Base-by-base conservation (phyloP, 1,140 invertebrate species). In the Drosophila repletoides region DNA sequence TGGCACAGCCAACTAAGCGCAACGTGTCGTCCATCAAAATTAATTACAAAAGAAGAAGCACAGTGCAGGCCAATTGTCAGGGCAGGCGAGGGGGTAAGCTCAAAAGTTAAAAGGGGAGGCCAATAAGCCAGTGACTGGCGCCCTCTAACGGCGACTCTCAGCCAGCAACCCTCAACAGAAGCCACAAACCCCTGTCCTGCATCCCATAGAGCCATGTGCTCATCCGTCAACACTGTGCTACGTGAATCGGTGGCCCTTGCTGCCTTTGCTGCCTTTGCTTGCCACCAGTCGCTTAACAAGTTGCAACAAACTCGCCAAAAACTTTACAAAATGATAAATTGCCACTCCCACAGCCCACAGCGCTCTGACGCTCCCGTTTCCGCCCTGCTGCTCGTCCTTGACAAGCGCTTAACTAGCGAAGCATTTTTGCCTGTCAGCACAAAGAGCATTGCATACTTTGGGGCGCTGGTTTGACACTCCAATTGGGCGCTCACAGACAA, bases 21-120 rank as follows among this genome's bases (percentile, higher is more conserved):
- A 80, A 81, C 74, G 72, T 76, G 84, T 87, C 79, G 72, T 88
- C 86, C 86, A 88, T 88, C 86, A 88, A 88, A 88, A 88, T 88
- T 88, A 88, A 88, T 88, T 88, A 88, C 75, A 79, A 88, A 87
- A 83, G 72, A 60, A 51, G 64, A 71, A 60, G 28, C 53, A 77
- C 24, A 29, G 59, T 56, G 61, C 61, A 83, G 73, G 77, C 69
- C 77, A 83, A 83, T 83, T 83, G 77, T 74, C 76, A 52, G 58
- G 36, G 51, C 34, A 22, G 46, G 29, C 22, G n/a, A 2, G 28
- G 9, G 46, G 38, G 56, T 40, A 66, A 63, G 75, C 74, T 74
- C 76, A 88, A 88, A 89, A 77, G 77, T 89, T 88, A 88, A 89
- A 88, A 88, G 79, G 67, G 87, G 40, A 71, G 66, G 72, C 45